Conservation (phyloP, 1,140 invertebrate genomes). For the Brachionus plicatilis region DNA sequence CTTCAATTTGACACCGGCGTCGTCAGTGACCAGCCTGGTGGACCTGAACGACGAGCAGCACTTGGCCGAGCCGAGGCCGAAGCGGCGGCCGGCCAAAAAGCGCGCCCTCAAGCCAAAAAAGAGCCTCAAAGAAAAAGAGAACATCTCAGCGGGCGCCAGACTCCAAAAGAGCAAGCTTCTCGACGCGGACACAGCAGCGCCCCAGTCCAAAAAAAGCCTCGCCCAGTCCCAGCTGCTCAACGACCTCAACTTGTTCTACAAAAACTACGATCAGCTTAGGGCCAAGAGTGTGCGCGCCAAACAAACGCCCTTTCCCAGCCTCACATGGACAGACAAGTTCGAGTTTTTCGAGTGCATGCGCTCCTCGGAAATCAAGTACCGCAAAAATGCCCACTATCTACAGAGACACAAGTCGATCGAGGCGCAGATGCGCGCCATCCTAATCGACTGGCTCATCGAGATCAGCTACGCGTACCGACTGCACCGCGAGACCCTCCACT, state of each 20-base stretch:
- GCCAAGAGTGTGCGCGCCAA: background rate
- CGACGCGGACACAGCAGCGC: background rate
- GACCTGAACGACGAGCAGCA: background rate
- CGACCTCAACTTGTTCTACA: background rate
- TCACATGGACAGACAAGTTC: slow-evolving; percentile 76
- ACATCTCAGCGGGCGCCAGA: background rate
- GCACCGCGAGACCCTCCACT: slow-evolving; percentile 89
- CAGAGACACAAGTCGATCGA: slow-evolving; percentile 76
- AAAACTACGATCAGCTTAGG: background rate
- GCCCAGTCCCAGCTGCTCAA: background rate
- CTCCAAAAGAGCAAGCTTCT: background rate
- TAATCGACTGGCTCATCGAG: slow-evolving; percentile 96
- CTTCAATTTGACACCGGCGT: background rate
- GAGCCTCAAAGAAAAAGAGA: background rate
- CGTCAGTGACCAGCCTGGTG: background rate
- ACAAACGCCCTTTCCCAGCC: slow-evolving; percentile 68
- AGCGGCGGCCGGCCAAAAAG: background rate
- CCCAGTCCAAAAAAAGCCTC: background rate
- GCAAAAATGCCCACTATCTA: slow-evolving; percentile 70
- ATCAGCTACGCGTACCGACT: slow-evolving; percentile 91
- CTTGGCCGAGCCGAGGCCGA: background rate
- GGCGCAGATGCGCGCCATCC: slow-evolving; percentile 82
- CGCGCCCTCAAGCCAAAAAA: background rate
- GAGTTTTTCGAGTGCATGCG: slow-evolving; percentile 84
- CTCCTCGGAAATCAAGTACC: slow-evolving; percentile 68